A percentile compares a stretch with the other conserved stretches of the same genome.
These are phyloP conservation scores for Lycophotia porphyrea DNA, from an alignment of 2,888 invertebrate species.

Conservation along the genomic window DNA sequence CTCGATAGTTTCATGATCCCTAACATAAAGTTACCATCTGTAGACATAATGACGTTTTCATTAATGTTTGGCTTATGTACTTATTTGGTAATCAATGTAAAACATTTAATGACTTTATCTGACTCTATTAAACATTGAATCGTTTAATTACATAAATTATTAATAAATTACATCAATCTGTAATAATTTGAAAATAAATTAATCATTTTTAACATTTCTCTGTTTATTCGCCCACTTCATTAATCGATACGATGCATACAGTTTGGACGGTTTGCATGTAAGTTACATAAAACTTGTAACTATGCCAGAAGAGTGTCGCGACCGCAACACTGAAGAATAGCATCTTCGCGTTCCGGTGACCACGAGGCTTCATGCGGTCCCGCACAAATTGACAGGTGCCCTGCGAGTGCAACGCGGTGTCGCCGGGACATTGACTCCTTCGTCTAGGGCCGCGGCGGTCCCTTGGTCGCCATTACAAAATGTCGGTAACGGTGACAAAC, in stretches of 20 bases:
- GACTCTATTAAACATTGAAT: slow-evolving; percentile 41
- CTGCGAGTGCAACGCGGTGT: slow-evolving; percentile 35
- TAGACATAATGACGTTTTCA: slow-evolving; percentile 44
- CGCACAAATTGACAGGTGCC: slow-evolving; percentile 49
- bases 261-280: not conserved
- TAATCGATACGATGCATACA: slow-evolving; percentile 30
- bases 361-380: slow-evolving; percentile 37
- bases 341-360: slow-evolving; percentile 36
- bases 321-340: slow-evolving; percentile 52
- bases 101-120: slow-evolving; percentile 40
- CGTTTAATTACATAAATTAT: slow-evolving; percentile 35
- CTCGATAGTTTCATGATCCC: slow-evolving; percentile 40
- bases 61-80: slow-evolving; percentile 65
- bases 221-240: slow-evolving; percentile 36
- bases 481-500: slow-evolving; percentile 84
- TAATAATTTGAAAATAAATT: slow-evolving; percentile 68
- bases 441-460: slow-evolving; percentile 81
- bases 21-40: slow-evolving; percentile 43
- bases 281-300: slow-evolving; percentile 46
- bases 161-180: slow-evolving; percentile 44
- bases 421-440: slow-evolving; percentile 80
- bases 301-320: slow-evolving; percentile 40
- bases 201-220: slow-evolving; percentile 63
- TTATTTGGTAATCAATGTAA: slow-evolving; percentile 60
- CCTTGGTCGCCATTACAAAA: slow-evolving; percentile 82